phyloP scores from a whole-genome alignment of 2,888 invertebrate genomes.

The Lasioglossum morio region DNA sequence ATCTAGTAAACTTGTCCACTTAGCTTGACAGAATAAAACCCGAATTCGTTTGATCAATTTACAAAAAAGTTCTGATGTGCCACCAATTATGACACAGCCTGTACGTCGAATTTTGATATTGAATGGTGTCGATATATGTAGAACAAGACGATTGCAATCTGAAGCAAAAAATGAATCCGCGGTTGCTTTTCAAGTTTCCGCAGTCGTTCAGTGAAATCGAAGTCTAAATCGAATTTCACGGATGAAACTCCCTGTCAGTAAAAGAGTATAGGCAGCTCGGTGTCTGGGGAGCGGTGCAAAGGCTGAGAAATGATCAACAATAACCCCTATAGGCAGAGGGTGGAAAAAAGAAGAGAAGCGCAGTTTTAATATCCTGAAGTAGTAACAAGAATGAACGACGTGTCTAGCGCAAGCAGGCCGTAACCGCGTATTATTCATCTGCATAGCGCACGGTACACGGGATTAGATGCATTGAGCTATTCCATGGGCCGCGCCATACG shows the following conservation, averaged over 20 bases:
- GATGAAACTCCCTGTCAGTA: background rate
- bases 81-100: too few species aligned
- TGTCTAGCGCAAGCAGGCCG: slow-evolving; percentile 15
- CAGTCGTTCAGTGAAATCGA: background rate
- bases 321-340: slow-evolving; percentile 11
- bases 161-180: background rate
- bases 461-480: slow-evolving; percentile 16
- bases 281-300: background rate
- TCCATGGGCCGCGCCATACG: slow-evolving; percentile 34
- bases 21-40: background rate
- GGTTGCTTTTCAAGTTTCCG: background rate
- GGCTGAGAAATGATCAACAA: background rate
- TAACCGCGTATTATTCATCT: slow-evolving; percentile 46
- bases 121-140: too few species aligned
- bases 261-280: background rate
- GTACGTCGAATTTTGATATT: too few species aligned
- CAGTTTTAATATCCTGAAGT: slow-evolving; percentile 34
- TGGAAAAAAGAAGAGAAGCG: background rate
- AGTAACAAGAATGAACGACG: background rate
- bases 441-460: background rate
- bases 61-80: background rate
- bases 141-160: too few species aligned
- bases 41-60: background rate
- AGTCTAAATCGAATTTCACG: background rate
- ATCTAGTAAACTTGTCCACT: background rate